Base-by-base conservation (phyloP, 2,797 vertebrate species). In the Chaetophractus vellerosus region DNA sequence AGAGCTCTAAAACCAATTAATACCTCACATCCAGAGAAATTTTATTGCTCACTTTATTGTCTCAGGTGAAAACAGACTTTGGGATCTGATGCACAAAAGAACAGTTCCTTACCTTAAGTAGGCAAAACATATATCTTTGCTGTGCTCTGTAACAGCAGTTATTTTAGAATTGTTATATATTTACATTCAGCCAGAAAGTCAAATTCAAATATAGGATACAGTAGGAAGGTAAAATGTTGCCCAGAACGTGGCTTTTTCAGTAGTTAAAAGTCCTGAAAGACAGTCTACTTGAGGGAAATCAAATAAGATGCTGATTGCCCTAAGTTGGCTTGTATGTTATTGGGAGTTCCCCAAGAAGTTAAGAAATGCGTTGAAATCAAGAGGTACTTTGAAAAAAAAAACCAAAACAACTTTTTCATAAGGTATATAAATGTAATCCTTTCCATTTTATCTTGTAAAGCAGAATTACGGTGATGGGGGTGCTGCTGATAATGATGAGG, bases 291-390 rank as follows among this genome's bases (percentile, higher is more conserved):
- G 24, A 33, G 21, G 28, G 4, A 93, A 86, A 50, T 79, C 24
- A 91, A 88, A 9, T 33, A 75, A 86, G 31, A 87, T 75, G 3
- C 33, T 88, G 9, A 76, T 80, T 74, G 2, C 33, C 33, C 6
- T 69, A 41, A 68, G 23, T 74, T 90, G 68, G 26, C 52, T 72
- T 82, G 21, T 48, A 24, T 72, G 52, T 81, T 76, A 84, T 36
- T n/a, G 45, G 38, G 28, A 81, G 6, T 72, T 19, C 71, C 71
- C 41, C 21, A 96, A 55, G 28, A 74, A 63, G 26, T 82, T 91
- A 85, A 85, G 61, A 76, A 84, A 33, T 68, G 88, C 83, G 3
- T 63, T 88, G n/a, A 79, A 76, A 83, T 90, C 64, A 88, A 71
- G 36, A 57, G 36, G 61, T 26, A 8, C 12, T 19, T 82, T 55